Base-by-base conservation (phyloP, 2,113 vertebrate species). In the Proteles cristata region DNA sequence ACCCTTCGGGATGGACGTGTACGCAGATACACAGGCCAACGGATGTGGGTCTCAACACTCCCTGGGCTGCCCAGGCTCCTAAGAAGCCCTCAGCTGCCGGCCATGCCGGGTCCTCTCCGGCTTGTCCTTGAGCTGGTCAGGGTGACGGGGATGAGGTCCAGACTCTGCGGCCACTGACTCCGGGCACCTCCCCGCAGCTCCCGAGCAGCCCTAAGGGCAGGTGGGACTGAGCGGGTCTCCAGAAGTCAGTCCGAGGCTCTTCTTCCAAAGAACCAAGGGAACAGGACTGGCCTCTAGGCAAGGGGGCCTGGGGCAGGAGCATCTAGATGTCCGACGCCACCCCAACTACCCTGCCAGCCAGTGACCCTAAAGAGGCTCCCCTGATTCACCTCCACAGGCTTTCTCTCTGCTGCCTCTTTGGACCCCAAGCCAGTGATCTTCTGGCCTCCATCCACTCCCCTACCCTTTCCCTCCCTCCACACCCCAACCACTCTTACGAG, bases 401-500 rank as follows among this genome's bases (percentile, higher is more conserved):
- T 48, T 33, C 66, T 28, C 68, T 43, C 80, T 25, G 43, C 33
- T 74, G 65, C 39, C 26, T 50, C 33, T n/a, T 14, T 61, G 50
- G 69, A 48, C 25, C 35, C 48, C 48, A 7, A 25, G 50, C 11
- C 35, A 19, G 31, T 45, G 19, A 25, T 26, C 48, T 43, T 79
- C 28, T 43, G 61, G 58, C 79, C 86, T 4, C 25, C 26, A 28
- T 14, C 35, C 43, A 0, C 43, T 5, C 5, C 43, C 43, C 7
- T 26, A 33, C 33, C 1, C 2, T 11, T 7, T 28, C 10, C 55
- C 61, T 3, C 65, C 45, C 4, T 31, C 45, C 28, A 5, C 21
- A 2, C 23, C 79, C 19, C 39, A 6, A 16, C 9, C 0, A 80
- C 58, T 97, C 99, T 99, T 98, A 99, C 99, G 96, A 19, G 98